Conservation (phyloP, 2,888 invertebrate species). For the Melinaea menophilus region DNA sequence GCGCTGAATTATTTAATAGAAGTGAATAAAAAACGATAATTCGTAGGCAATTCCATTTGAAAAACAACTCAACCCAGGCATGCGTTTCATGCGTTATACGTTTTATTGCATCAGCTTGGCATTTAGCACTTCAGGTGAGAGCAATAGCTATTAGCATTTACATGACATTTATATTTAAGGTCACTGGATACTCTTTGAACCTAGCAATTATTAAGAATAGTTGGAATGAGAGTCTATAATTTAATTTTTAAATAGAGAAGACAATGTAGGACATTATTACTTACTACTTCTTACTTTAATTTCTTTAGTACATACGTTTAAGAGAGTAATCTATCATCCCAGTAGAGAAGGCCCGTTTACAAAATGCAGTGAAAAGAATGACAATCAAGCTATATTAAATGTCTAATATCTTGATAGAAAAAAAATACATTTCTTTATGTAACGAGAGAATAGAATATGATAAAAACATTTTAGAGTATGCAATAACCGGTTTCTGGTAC, state of each 20-base stretch:
- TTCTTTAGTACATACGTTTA: too few species aligned
- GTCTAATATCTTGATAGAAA: too few species aligned
- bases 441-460: neutral
- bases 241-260: neutral
- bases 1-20: too few species aligned
- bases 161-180: conserved; percentile 64
- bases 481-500: neutral
- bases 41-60: too few species aligned
- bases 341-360: too few species aligned
- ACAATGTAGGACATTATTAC: too few species aligned
- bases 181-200: conserved; percentile 33
- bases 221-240: neutral
- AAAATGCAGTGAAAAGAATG: too few species aligned
- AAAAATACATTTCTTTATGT: neutral
- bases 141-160: conserved; percentile 68
- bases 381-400: too few species aligned
- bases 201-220: neutral
- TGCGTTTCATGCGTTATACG: neutral
- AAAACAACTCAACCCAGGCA: too few species aligned
- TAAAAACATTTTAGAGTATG: neutral
- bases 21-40: too few species aligned
- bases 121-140: conserved; percentile 50
- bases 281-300: too few species aligned
- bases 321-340: too few species aligned
- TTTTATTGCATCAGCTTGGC: conserved; percentile 20